These are phyloP conservation scores for Daubentonia madagascariensis DNA, from an alignment of 2,113 vertebrate species.

Conservation along the genomic window DNA sequence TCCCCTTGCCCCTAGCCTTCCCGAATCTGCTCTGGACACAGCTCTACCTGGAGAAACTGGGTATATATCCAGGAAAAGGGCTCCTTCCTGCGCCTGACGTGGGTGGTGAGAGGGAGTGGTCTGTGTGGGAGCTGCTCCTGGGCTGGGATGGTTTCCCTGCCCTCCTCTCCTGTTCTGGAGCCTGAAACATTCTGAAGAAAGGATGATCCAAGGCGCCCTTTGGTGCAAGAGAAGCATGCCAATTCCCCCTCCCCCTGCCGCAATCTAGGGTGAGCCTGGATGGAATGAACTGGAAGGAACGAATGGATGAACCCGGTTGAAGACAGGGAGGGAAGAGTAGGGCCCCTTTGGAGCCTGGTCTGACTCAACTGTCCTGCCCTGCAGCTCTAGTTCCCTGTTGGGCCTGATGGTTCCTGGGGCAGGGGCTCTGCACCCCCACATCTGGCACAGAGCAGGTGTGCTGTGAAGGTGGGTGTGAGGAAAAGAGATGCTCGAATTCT, in stretches of 20 bases:
- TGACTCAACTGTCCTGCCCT: background rate
- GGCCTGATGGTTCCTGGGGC: background rate
- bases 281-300: background rate
- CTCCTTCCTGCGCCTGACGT: background rate
- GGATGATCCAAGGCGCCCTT: background rate
- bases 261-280: too few relatives aligned
- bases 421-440: too few relatives aligned
- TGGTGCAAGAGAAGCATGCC: background rate
- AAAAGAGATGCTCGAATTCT: background rate
- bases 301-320: background rate
- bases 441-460: too few relatives aligned
- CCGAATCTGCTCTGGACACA: background rate
- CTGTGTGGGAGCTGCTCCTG: accelerated
- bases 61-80: background rate
- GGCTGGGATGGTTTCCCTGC: background rate
- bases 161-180: background rate
- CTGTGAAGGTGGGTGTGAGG: background rate
- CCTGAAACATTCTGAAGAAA: background rate
- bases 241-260: background rate
- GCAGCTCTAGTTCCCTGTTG: background rate
- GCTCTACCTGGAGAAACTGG: background rate
- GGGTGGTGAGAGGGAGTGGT: background rate
- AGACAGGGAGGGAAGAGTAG: too few relatives aligned
- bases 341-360: background rate
- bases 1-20: background rate